Percentiles rank a stretch among this genome's conserved stretches.
These are phyloP conservation scores for Neogobius melanostomus DNA, from an alignment of 2,113 vertebrate species.

Conservation along the genomic window DNA sequence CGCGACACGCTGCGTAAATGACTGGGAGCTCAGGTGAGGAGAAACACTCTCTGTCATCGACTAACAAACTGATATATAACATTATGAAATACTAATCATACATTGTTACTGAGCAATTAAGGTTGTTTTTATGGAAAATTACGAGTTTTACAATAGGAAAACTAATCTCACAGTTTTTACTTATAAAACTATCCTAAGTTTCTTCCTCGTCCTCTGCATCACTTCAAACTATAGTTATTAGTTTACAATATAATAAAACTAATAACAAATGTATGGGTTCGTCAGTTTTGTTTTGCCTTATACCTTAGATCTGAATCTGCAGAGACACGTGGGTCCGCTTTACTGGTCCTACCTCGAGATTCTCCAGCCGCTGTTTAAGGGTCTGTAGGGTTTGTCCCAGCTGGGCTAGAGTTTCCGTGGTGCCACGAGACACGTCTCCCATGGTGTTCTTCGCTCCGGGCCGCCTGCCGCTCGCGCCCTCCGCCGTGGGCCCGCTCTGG, in stretches of 20 bases:
- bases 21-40: neutral
- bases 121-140: neutral
- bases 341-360: slow-evolving; percentile 84
- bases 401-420: slow-evolving; percentile 92
- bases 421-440: slow-evolving; percentile 90
- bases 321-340: slow-evolving; percentile 1
- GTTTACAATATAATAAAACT: no score
- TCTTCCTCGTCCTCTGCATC: no score
- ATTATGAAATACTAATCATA: neutral
- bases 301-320: neutral
- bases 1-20: neutral
- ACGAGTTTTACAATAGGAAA: neutral
- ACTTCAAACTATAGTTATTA: no score
- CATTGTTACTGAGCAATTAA: neutral
- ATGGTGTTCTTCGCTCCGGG: slow-evolving; percentile 87
- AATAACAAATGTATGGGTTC: no score
- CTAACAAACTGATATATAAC: neutral
- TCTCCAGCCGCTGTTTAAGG: slow-evolving; percentile 92
- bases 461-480: slow-evolving; percentile 76
- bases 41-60: neutral
- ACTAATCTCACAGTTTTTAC: neutral
- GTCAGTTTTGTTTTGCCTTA: neutral
- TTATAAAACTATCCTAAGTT: no score
- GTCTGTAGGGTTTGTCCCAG: slow-evolving; percentile 95
- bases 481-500: slow-evolving; percentile 82